phyloP scores from a whole-genome alignment of 2,888 invertebrate species.

The Tetranychus piercei region DNA sequence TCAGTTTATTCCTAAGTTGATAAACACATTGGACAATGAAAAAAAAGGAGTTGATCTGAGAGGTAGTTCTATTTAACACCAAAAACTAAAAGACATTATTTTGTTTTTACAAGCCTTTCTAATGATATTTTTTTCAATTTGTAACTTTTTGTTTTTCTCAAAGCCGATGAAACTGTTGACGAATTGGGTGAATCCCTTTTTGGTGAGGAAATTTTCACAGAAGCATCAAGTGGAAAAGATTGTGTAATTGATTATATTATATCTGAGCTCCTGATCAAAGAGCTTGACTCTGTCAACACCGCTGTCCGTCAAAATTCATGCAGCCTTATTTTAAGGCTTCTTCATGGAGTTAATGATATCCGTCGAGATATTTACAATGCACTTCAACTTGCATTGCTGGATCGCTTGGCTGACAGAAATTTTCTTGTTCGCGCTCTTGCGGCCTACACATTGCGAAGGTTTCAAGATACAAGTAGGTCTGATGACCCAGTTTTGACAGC shows the following conservation, averaged over 20 bases:
- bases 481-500: constrained; percentile 52
- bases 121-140: neutral
- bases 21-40: neutral
- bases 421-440: constrained; percentile 60
- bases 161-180: constrained; percentile 10
- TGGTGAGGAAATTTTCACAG: constrained; percentile 6
- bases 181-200: constrained; percentile 2
- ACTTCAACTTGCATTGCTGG: constrained; percentile 6
- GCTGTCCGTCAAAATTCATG: constrained; percentile 13
- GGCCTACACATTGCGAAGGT: constrained; percentile 51
- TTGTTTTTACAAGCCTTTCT: neutral
- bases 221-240: neutral
- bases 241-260: neutral
- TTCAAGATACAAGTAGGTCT: constrained; percentile 57
- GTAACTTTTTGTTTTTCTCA: too few species aligned
- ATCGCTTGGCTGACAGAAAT: constrained; percentile 41
- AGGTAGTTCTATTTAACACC: neutral
- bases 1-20: constrained; percentile 10
- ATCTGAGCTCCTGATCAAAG: neutral
- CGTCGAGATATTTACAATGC: constrained; percentile 11
- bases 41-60: neutral
- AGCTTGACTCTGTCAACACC: neutral
- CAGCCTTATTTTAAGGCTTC: constrained; percentile 10
- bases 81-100: neutral
- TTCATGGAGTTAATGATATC: constrained; percentile 15